Evolutionary conservation across 2,797 vertebrate genomes (phyloP).

Genomic region (Epinephelus awoara): DNA sequence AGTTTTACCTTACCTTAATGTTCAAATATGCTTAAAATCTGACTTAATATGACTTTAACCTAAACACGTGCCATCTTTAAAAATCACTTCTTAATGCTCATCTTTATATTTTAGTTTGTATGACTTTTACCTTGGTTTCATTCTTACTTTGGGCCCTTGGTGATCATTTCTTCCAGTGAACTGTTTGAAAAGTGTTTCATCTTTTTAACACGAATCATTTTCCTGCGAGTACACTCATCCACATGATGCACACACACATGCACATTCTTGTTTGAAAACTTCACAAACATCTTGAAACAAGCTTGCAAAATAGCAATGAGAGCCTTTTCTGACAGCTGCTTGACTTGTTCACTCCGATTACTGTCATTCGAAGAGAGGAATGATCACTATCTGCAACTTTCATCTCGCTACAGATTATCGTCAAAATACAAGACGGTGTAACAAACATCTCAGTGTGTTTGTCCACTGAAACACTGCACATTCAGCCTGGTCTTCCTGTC

Average conservation of each 20-base stretch:
- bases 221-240: not conserved
- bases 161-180: not conserved
- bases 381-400: not conserved
- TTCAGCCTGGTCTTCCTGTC: slow-evolving; percentile 64
- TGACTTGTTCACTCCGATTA: not conserved
- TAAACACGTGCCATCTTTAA: not conserved
- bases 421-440: slow-evolving; percentile 4
- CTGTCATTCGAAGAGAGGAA: not conserved
- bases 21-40: too few species aligned
- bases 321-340: not conserved
- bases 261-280: not conserved
- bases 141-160: not conserved
- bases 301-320: not conserved
- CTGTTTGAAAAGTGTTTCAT: not conserved
- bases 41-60: too few species aligned
- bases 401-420: not conserved
- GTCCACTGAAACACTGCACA: slow-evolving; percentile 41
- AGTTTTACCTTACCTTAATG: too few species aligned
- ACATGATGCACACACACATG: not conserved
- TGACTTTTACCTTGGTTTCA: not conserved
- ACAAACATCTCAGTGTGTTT: slow-evolving; percentile 29
- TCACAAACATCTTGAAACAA: not conserved
- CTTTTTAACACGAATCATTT: not conserved
- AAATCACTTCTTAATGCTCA: not conserved
- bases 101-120: not conserved